Percentiles rank a stretch among this genome's conserved stretches.
Conservation (phyloP, 2,888 invertebrate genomes). For the Neria commutata region DNA sequence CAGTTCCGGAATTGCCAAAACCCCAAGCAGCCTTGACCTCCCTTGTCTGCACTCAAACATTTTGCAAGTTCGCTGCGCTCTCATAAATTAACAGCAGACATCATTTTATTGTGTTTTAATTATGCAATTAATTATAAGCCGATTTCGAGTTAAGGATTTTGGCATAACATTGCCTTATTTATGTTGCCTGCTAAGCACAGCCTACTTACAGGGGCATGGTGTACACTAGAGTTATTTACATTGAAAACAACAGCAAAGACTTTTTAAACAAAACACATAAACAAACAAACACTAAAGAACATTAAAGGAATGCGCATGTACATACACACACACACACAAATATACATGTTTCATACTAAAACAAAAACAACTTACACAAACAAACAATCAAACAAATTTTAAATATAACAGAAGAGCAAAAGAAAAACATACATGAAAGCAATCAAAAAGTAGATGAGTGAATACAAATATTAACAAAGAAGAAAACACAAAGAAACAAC, state of each 20-base stretch:
- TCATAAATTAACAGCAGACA: too few relatives aligned
- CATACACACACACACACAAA: neutral
- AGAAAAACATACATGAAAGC: slow-evolving; percentile 14
- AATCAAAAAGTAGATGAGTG: slow-evolving; percentile 11
- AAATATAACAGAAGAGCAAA: slow-evolving; percentile 15
- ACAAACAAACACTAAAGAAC: slow-evolving; percentile 11
- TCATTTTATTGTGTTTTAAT: too few relatives aligned
- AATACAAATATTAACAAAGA: slow-evolving; percentile 2
- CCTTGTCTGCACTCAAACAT: too few relatives aligned
- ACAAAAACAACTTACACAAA: slow-evolving; percentile 6
- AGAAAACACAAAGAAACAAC: slow-evolving; percentile 17
- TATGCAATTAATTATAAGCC: too few relatives aligned
- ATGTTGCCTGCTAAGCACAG: too few relatives aligned
- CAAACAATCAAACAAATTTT: neutral
- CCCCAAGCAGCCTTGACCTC: too few relatives aligned
- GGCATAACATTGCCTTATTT: too few relatives aligned
- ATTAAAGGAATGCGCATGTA: too few relatives aligned
- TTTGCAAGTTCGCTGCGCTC: too few relatives aligned
- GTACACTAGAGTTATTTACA: neutral
- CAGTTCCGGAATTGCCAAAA: too few relatives aligned
- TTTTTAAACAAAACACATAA: neutral
- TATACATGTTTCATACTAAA: neutral
- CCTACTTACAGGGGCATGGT: neutral
- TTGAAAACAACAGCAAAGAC: neutral
- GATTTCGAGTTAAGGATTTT: too few relatives aligned